Conservation (phyloP, 2,113 vertebrate genomes). For the Lophochroa leadbeateri region DNA sequence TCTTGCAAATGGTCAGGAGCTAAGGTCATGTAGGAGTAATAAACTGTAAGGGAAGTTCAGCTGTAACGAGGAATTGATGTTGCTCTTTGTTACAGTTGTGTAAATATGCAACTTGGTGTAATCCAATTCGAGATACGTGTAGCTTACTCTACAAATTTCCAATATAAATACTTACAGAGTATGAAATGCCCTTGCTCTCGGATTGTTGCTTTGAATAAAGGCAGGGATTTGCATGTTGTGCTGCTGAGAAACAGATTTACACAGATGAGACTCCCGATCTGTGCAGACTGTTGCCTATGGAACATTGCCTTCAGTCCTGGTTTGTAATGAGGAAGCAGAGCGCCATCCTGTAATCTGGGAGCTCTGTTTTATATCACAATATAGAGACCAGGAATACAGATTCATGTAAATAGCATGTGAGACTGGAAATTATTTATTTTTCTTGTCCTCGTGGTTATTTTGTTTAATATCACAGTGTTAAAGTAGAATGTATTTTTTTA, state of each 20-base stretch:
- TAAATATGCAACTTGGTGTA: neutral
- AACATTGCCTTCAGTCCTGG: neutral
- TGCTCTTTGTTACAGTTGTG: neutral
- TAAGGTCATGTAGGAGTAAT: neutral
- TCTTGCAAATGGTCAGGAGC: neutral
- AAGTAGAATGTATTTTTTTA: neutral
- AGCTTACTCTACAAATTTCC: neutral
- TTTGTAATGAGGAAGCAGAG: neutral
- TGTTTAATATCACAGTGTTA: neutral
- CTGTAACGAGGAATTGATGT: neutral
- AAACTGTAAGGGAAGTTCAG: neutral
- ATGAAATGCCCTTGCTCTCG: neutral
- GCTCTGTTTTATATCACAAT: neutral
- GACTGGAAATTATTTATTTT: neutral
- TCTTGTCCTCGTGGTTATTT: neutral
- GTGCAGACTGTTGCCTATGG: neutral
- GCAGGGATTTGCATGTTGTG: neutral
- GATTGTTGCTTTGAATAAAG: neutral
- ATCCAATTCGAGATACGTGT: neutral
- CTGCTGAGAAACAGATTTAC: neutral
- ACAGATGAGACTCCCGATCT: neutral
- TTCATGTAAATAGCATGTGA: neutral
- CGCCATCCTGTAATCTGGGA: neutral
- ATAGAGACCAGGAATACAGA: neutral
- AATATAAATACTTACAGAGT: rapidly evolving